These are phyloP conservation scores for Subacronicta megacephala DNA, from an alignment of 2,888 invertebrate species.

Conservation along the genomic window DNA sequence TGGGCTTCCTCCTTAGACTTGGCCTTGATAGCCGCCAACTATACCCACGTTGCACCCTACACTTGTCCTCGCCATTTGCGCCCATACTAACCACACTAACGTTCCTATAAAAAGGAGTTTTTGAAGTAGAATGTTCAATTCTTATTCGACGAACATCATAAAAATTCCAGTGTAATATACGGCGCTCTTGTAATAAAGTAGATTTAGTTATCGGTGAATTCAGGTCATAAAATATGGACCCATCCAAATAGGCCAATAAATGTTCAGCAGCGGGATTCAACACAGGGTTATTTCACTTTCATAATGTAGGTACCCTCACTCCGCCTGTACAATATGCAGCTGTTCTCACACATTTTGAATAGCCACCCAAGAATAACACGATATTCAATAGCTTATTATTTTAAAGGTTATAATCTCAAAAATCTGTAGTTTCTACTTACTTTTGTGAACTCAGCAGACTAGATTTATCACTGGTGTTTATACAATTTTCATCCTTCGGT, in stretches of 20 bases:
- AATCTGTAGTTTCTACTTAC: constrained; percentile 65
- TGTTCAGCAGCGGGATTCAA: not conserved
- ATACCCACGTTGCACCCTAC: constrained; percentile 91
- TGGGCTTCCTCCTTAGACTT: constrained; percentile 92
- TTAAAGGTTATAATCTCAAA: too few relatives aligned
- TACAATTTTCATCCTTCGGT: constrained; percentile 80
- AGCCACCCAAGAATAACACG: too few relatives aligned
- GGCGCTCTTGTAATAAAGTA: not conserved
- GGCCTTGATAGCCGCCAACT: constrained; percentile 94
- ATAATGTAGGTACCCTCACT: not conserved
- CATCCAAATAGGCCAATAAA: not conserved
- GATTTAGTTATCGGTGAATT: not conserved
- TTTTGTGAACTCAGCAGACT: constrained; percentile 85
- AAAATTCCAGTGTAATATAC: too few relatives aligned
- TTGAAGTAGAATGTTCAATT: not conserved
- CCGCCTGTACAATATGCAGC: too few relatives aligned
- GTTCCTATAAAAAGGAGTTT: constrained; percentile 65
- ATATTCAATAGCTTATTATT: too few relatives aligned
- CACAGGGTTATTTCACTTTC: not conserved
- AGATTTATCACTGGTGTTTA: constrained; percentile 84
- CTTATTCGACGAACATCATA: not conserved
- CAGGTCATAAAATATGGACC: not conserved
- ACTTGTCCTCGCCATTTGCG: constrained; percentile 80
- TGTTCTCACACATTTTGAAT: too few relatives aligned
- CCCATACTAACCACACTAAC: constrained; percentile 73